Evolutionary conservation across 1,140 invertebrate genomes (phyloP), one percentile per base, ranked within the genome.

Genomic region (Panulirus ornatus): DNA sequence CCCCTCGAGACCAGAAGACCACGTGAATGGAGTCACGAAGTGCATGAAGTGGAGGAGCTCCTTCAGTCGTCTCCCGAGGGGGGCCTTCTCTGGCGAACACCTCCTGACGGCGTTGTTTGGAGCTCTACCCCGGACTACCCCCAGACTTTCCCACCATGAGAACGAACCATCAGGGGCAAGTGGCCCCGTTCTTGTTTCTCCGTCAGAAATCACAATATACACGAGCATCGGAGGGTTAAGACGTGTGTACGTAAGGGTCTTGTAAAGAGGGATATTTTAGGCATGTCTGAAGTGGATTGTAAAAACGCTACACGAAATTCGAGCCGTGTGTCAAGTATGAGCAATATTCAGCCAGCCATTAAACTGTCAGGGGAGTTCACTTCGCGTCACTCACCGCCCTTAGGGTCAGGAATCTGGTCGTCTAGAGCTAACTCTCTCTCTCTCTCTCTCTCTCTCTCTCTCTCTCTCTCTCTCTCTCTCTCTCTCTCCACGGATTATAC

Each of bases 291-390:
- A 88, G 86, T 88, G 86, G 76, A 27, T 75, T 36, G 54, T 47
- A 81, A 81, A 81, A 51, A 70, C 19, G 85, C 83, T 44, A 73
- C 70, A 76, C 78, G 84, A 78, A 86, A 86, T 75, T 86, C 34
- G 71, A 86, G 34, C 44, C 19, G 36, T 11, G 76, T 81, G 82
- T 88, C 78, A 71, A 88, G 71, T 86, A 38, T 47, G 19, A 58
- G 27, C 70, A 76, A 76, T 86, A 76, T 86, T 78, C 84, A 78
- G 34, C n/a, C 42, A 44, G 34, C 84, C 84, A 86, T 82, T 88
- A 81, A 82, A 79, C 58, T 88, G 78, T 78, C 78, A 82, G 78
- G 40, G 44, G 40, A 34, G 42, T 40, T 38, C 84, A 86, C 84
- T 86, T 42, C 71, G 71, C 71, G 84, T 86, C 84, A 76, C 51